Conservation (phyloP, 2,888 invertebrate species). For the Cybosia mesomella region DNA sequence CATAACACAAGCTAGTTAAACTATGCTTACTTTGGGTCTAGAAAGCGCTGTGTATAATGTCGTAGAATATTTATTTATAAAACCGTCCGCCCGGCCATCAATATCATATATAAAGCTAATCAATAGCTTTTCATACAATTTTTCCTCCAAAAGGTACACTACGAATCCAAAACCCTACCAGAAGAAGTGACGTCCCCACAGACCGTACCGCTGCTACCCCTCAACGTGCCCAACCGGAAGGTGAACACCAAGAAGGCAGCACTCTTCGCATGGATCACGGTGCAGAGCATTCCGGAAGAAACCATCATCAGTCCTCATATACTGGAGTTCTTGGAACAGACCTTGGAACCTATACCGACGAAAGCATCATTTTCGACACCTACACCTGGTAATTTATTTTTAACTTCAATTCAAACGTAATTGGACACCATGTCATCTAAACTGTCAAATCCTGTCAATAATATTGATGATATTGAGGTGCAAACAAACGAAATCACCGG, state of each 20-base stretch:
- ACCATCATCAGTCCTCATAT: slow-evolving; percentile 99
- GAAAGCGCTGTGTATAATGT: too few species aligned
- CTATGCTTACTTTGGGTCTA: too few species aligned
- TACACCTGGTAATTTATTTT: slow-evolving; percentile 65
- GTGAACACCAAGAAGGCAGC: slow-evolving; percentile 94
- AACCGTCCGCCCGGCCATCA: too few species aligned
- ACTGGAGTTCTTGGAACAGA: slow-evolving; percentile 98
- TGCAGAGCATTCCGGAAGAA: slow-evolving; percentile 99
- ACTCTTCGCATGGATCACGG: slow-evolving; percentile 97
- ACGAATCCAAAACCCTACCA: slow-evolving; percentile 91
- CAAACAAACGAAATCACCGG: too few species aligned
- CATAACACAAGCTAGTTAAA: too few species aligned
- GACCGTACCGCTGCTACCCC: slow-evolving; percentile 38
- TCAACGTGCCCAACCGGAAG: slow-evolving; percentile 73
- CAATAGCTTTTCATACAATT: not conserved
- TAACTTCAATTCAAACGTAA: too few species aligned
- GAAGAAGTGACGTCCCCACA: slow-evolving; percentile 87
- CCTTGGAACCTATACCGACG: slow-evolving; percentile 96
- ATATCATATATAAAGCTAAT: too few species aligned
- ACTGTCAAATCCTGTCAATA: too few species aligned
- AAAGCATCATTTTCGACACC: slow-evolving; percentile 83
- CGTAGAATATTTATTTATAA: too few species aligned
- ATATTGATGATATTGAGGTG: too few species aligned
- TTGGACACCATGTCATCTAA: too few species aligned
- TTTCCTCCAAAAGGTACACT: slow-evolving; percentile 88